Percentiles rank a stretch among this genome's conserved stretches.
Conservation (phyloP, 2,113 vertebrate genomes). For the Salvelinus sp. region DNA sequence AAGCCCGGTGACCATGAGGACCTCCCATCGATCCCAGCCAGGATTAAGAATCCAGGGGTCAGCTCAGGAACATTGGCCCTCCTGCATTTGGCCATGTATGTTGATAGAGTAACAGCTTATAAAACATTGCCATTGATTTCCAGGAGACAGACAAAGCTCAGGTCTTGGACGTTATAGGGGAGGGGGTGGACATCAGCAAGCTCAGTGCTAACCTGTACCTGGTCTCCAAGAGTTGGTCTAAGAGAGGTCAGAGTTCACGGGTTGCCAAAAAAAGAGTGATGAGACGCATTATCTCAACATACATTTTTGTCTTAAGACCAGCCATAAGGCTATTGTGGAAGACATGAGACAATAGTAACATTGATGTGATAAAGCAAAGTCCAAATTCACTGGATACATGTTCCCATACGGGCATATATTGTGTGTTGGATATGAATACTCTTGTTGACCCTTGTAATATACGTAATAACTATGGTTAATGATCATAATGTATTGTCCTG, state of each 20-base stretch:
- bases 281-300: neutral
- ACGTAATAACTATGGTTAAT: too few relatives aligned
- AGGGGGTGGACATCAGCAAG: conserved; percentile 2
- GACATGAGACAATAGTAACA: neutral
- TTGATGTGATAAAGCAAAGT: neutral
- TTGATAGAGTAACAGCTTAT: conserved; percentile 51
- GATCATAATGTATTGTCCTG: too few relatives aligned
- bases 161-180: conserved; percentile 8
- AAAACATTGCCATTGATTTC: conserved; percentile 54
- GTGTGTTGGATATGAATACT: neutral
- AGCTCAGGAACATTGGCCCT: conserved; percentile 7
- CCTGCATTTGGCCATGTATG: conserved; percentile 36
- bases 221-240: neutral
- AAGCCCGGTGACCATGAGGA: neutral
- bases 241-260: neutral
- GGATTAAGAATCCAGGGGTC: conserved; percentile 39
- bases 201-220: conserved; percentile 6
- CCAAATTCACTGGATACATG: neutral
- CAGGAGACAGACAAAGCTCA: conserved; percentile 1
- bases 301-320: neutral
- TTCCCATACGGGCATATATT: neutral
- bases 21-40: conserved; percentile 39
- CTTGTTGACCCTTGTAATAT: neutral
- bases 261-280: neutral
- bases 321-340: neutral